Percentiles rank a stretch among this genome's conserved stretches.
Evolutionary conservation across 2,888 invertebrate genomes (phyloP).

Genomic region (Synergus itoensis): DNA sequence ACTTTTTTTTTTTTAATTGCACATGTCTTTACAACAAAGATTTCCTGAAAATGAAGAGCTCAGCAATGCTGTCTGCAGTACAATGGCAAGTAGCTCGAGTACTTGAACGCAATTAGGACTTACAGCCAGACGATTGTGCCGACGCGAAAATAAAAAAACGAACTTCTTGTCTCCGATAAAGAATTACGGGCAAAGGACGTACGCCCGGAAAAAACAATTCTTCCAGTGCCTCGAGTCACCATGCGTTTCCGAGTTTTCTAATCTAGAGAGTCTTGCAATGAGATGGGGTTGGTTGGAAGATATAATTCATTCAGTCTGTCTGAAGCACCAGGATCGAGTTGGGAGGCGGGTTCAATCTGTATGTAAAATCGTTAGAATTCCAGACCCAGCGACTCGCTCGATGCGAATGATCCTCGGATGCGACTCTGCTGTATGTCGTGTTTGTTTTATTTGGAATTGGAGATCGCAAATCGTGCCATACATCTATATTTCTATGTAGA

Average conservation of each 20-base stretch:
- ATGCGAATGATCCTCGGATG: conserved; percentile 49
- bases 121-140: conserved; percentile 40
- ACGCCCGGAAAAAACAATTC: conserved; percentile 51
- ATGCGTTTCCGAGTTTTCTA: conserved; percentile 54
- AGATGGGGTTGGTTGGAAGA: conserved; percentile 54
- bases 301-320: conserved; percentile 66
- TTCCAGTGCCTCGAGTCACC: conserved; percentile 41
- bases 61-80: conserved; percentile 33
- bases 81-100: conserved; percentile 35
- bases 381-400: conserved; percentile 50
- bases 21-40: conserved; percentile 26
- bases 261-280: conserved; percentile 55
- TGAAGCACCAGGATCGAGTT: conserved; percentile 57
- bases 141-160: neutral
- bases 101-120: conserved; percentile 38
- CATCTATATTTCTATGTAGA: conserved; percentile 21
- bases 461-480: neutral
- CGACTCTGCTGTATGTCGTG: conserved; percentile 7
- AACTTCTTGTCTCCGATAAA: conserved; percentile 20
- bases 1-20: conserved; percentile 7
- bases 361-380: conserved; percentile 66
- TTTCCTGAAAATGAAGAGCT: conserved; percentile 26
- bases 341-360: conserved; percentile 63
- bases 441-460: conserved; percentile 3
- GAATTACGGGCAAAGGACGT: conserved; percentile 34